phyloP scores from a whole-genome alignment of 2,797 vertebrate species.

The Myiotriccus ornatus region DNA sequence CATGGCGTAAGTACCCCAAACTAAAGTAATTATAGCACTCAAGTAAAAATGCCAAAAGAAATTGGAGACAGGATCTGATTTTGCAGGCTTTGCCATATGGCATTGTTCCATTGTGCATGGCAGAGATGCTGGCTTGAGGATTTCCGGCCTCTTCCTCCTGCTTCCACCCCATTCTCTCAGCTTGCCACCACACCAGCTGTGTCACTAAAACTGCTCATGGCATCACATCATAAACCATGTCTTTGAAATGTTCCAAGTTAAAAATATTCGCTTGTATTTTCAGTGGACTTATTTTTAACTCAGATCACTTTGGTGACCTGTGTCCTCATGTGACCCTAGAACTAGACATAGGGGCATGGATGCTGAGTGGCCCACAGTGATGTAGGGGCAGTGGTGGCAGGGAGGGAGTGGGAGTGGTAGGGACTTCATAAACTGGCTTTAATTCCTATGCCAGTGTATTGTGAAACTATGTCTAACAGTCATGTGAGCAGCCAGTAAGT shows the following conservation, averaged over 20 bases:
- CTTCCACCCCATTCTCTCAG: constrained; percentile 6
- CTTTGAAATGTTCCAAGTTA: constrained; percentile 44
- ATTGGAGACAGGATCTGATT: background rate
- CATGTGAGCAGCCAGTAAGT: background rate
- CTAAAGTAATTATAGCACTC: constrained; percentile 8
- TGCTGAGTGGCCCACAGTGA: background rate
- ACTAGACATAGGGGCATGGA: background rate
- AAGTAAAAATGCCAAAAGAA: background rate
- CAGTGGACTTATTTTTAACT: constrained; percentile 40
- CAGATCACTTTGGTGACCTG: background rate
- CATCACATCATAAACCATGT: constrained; percentile 33
- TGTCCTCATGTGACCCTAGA: constrained; percentile 31
- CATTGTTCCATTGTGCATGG: background rate
- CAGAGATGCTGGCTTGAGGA: constrained; percentile 41
- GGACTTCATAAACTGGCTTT: background rate
- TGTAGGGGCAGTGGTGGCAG: background rate
- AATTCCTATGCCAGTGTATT: background rate
- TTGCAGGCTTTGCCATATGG: constrained; percentile 25
- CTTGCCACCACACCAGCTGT: constrained; percentile 58
- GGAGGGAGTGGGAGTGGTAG: background rate
- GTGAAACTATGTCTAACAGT: background rate
- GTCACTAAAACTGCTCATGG: constrained; percentile 50
- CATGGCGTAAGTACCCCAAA: constrained; percentile 91
- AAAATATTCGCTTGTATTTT: constrained; percentile 54
- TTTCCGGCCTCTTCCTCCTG: constrained; percentile 10